Conservation (phyloP, 2,888 invertebrate species). For the Erebia palarica region DNA sequence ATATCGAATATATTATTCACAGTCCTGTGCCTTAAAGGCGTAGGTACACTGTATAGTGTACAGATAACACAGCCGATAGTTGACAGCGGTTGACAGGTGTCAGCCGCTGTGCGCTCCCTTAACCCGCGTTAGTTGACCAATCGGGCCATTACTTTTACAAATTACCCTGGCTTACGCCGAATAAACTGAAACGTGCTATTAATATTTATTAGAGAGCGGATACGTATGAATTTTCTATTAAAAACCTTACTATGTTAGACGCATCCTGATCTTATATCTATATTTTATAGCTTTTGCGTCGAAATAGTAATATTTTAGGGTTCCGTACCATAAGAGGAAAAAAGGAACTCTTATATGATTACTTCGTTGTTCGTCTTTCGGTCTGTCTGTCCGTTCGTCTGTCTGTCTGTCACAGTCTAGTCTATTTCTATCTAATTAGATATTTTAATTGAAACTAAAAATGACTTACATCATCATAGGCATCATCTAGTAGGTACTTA, state of each 20-base stretch:
- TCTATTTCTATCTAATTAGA: no score
- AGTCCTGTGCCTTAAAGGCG: constrained; percentile 58
- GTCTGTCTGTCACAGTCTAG: no score
- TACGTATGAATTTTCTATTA: background rate
- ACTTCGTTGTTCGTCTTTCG: no score
- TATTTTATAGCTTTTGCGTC: no score
- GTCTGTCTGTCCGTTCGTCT: no score
- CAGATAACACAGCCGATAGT: constrained; percentile 57
- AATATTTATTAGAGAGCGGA: constrained; percentile 10
- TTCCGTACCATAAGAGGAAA: no score
- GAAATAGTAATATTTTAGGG: no score
- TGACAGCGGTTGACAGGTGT: constrained; percentile 68
- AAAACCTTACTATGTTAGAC: background rate
- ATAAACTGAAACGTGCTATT: constrained; percentile 8
- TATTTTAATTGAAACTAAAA: no score
- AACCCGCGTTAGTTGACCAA: constrained; percentile 59
- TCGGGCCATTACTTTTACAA: constrained; percentile 67
- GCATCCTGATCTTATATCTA: background rate
- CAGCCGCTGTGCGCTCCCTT: constrained; percentile 55
- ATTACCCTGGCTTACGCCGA: constrained; percentile 56
- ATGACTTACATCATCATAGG: no score
- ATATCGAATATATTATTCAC: constrained; percentile 21
- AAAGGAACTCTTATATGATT: no score
- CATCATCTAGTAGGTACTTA: no score
- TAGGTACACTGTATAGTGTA: constrained; percentile 25